A percentile compares a stretch with the other conserved stretches of the same genome.
phyloP scores from a whole-genome alignment of 2,113 vertebrate genomes.

The Platanista minor region DNA sequence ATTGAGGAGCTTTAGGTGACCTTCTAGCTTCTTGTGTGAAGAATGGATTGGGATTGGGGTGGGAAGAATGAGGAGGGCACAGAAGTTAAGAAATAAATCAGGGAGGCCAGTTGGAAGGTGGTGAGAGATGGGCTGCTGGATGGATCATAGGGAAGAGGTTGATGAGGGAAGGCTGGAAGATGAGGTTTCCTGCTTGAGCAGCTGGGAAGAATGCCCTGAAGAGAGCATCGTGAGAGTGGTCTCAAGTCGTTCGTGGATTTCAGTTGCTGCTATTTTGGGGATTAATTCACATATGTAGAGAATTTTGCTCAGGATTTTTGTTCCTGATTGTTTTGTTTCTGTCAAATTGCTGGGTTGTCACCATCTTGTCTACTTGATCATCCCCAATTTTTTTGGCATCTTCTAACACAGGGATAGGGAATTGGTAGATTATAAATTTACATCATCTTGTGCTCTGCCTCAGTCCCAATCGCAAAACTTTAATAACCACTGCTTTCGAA shows the following conservation, averaged over 20 bases:
- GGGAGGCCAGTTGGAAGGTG: not conserved
- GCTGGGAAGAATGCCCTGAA: not conserved
- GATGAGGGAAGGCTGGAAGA: not conserved
- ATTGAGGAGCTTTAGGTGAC: not conserved
- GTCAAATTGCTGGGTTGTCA: not conserved
- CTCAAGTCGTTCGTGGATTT: not conserved
- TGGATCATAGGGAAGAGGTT: not conserved
- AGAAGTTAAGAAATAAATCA: not conserved
- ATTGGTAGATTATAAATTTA: not conserved
- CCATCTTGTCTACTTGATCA: not conserved
- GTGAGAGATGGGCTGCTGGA: not conserved
- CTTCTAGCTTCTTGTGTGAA: not conserved
- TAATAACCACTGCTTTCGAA: not conserved
- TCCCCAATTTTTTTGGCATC: not conserved
- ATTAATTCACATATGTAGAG: not conserved
- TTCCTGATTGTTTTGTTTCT: not conserved
- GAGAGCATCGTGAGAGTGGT: not conserved
- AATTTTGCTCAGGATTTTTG: not conserved
- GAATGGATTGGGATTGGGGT: not conserved
- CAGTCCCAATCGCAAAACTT: not conserved
- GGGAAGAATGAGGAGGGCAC: not conserved
- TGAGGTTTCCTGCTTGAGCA: not conserved
- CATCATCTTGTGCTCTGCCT: not conserved
- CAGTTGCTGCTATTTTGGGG: not conserved
- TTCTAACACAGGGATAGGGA: not conserved